Evolutionary conservation across 2,888 invertebrate genomes (phyloP).

Genomic region (Hartigia nigra): DNA sequence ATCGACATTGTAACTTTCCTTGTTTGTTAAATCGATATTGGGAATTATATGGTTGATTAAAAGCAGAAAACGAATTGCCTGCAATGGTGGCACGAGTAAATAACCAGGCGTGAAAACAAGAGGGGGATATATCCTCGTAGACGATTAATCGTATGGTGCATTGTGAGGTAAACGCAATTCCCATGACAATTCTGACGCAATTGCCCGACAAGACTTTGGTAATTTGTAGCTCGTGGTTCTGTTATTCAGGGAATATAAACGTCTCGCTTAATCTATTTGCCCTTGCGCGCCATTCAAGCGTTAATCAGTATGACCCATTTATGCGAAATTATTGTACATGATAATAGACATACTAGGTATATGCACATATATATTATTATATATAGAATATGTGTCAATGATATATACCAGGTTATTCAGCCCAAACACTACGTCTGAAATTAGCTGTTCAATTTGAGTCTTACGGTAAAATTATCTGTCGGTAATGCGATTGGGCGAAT

Average conservation of each 20-base stretch:
- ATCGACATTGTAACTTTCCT: background rate
- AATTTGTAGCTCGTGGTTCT: background rate
- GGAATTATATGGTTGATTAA: background rate
- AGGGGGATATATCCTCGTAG: background rate
- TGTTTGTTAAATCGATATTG: background rate
- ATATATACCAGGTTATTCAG: too few relatives aligned
- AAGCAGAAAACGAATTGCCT: background rate
- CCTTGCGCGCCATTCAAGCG: background rate
- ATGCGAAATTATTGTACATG: background rate
- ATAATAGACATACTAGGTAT: background rate
- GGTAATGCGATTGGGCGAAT: too few relatives aligned
- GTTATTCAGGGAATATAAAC: background rate
- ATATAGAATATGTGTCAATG: background rate
- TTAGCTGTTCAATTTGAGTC: too few relatives aligned
- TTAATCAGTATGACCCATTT: background rate
- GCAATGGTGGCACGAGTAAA: background rate
- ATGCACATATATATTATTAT: too few relatives aligned
- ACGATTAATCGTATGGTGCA: background rate
- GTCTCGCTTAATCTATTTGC: background rate
- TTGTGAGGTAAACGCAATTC: background rate
- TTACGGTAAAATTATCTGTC: too few relatives aligned
- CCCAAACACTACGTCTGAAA: too few relatives aligned
- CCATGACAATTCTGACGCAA: background rate
- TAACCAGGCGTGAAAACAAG: background rate
- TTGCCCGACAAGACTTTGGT: background rate